phyloP scores from a whole-genome alignment of 1,140 invertebrate genomes.

The Nasonia longicornis region DNA sequence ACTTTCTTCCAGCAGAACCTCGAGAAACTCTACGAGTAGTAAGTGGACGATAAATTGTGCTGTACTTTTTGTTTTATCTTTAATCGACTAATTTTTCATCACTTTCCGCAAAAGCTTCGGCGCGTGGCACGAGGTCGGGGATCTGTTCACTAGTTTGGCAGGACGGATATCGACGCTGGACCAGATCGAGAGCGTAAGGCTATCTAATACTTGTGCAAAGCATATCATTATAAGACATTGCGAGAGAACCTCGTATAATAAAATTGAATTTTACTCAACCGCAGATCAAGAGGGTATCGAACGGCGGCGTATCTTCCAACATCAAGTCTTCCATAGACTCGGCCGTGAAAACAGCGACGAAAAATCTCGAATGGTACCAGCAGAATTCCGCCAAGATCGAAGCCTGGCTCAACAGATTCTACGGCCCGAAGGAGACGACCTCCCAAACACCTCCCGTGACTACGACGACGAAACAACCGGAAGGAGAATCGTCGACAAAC shows the following conservation, averaged over 20 bases:
- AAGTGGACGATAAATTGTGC: constrained; percentile 37
- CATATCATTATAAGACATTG: too few species aligned
- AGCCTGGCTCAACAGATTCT: constrained; percentile 14
- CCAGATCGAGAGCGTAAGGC: constrained; percentile 53
- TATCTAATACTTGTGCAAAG: not conserved
- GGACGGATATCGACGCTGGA: constrained; percentile 46
- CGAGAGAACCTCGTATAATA: not conserved
- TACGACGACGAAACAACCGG: not conserved
- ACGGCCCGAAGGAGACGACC: not conserved
- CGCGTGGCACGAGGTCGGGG: constrained; percentile 50
- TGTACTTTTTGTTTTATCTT: not conserved
- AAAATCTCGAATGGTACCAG: constrained; percentile 47
- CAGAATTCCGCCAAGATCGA: constrained; percentile 32
- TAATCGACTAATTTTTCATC: not conserved
- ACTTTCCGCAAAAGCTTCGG: constrained; percentile 49
- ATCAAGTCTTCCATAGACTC: constrained; percentile 33
- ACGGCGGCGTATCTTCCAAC: not conserved
- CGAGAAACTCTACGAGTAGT: constrained; percentile 60
- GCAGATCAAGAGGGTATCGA: not conserved
- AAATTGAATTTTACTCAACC: not conserved
- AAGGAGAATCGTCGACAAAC: not conserved
- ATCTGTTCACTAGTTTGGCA: constrained; percentile 51
- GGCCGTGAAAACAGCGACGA: constrained; percentile 39
- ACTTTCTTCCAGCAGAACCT: constrained; percentile 25
- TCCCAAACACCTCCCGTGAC: not conserved